These are phyloP conservation scores for Pygocentrus nattereri DNA, from an alignment of 2,797 vertebrate genomes.

Conservation along the genomic window DNA sequence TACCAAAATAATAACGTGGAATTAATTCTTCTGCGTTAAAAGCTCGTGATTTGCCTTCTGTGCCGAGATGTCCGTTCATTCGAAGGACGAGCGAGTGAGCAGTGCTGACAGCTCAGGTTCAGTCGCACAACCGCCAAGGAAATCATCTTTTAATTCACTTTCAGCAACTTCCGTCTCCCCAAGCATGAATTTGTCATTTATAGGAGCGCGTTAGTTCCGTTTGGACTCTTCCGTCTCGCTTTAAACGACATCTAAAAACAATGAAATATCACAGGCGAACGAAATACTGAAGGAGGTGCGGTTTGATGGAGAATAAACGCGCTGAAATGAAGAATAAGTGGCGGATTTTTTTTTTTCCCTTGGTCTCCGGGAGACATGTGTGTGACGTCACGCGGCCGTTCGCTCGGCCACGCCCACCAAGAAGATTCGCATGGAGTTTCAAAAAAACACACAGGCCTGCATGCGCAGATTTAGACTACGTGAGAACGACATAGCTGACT, in stretches of 20 bases:
- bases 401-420: constrained; percentile 10
- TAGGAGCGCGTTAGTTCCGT: background rate
- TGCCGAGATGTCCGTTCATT: constrained; percentile 9
- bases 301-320: background rate
- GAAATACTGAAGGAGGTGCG: constrained; percentile 35
- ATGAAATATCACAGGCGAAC: constrained; percentile 13
- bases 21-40: constrained; percentile 16
- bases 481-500: background rate
- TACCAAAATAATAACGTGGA: background rate
- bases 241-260: constrained; percentile 1
- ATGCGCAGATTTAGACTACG: background rate
- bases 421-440: background rate
- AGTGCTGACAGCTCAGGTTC: background rate
- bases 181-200: background rate
- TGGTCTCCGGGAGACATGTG: background rate
- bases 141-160: background rate
- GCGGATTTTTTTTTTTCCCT: background rate
- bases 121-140: background rate
- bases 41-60: background rate
- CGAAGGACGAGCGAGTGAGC: background rate
- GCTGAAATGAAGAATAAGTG: constrained; percentile 13
- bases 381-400: background rate
- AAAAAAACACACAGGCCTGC: background rate
- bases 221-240: background rate
- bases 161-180: background rate